Percentiles rank a stretch among this genome's conserved stretches.
Evolutionary conservation across 2,797 vertebrate genomes (phyloP).

Genomic region (Melanotaenia boesemani): DNA sequence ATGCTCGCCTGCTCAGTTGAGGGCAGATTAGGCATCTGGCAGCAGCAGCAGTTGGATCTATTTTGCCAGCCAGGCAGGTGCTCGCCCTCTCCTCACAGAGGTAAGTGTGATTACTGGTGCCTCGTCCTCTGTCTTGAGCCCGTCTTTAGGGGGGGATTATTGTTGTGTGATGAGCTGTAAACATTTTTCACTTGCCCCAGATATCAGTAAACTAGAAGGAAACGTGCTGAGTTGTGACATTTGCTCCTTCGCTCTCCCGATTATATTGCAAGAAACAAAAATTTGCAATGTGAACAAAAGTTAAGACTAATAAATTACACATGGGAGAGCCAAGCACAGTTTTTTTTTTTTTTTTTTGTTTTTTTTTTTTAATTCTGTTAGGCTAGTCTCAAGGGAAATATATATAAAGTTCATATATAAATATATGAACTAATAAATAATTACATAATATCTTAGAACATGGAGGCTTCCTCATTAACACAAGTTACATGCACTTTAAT

Average conservation of each 20-base stretch:
- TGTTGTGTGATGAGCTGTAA: slow-evolving; percentile 5
- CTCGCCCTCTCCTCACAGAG: slow-evolving; percentile 69
- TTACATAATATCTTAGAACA: slow-evolving; percentile 30
- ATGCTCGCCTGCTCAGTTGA: slow-evolving; percentile 83
- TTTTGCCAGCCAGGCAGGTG: slow-evolving; percentile 73
- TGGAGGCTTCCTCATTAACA: slow-evolving; percentile 15
- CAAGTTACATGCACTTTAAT: slow-evolving; percentile 19
- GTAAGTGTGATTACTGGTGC: slow-evolving; percentile 73
- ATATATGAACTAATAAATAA: slow-evolving; percentile 34
- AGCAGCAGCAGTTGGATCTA: slow-evolving; percentile 75
- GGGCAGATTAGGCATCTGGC: slow-evolving; percentile 80
- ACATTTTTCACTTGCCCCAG: slow-evolving; percentile 14
- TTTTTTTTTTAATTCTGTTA: slow-evolving; percentile 23
- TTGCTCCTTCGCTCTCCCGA: slow-evolving; percentile 9
- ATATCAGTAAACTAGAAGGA: background rate
- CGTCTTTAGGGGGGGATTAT: slow-evolving; percentile 16
- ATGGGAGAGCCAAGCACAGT: background rate
- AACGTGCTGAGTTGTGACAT: slow-evolving; percentile 11
- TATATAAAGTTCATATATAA: slow-evolving; percentile 1
- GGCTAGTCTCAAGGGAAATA: slow-evolving; percentile 15
- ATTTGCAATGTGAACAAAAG: slow-evolving; percentile 13
- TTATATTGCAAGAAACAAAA: slow-evolving; percentile 1
- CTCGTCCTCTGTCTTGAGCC: slow-evolving; percentile 35
- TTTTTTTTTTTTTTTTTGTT: background rate
- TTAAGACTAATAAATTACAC: slow-evolving; percentile 3